Percentiles rank a stretch among this genome's conserved stretches.
Conservation (phyloP, 2,113 vertebrate genomes). For the Leucopternis melanops region DNA sequence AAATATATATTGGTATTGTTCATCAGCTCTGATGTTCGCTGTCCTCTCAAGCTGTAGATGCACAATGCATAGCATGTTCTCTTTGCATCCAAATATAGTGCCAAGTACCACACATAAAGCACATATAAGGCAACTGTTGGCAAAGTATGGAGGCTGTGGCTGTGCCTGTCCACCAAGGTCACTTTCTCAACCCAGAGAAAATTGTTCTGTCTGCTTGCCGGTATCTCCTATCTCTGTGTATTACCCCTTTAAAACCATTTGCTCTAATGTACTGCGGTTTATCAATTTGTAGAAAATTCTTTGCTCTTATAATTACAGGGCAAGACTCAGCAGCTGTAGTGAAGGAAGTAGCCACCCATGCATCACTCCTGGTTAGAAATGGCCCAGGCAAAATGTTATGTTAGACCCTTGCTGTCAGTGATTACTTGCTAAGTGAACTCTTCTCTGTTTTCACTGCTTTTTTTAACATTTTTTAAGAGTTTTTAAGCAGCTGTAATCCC, state of each 20-base stretch:
- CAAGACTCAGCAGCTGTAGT: background rate
- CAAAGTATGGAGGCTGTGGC: background rate
- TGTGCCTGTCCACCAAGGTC: background rate
- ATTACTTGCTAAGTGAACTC: background rate
- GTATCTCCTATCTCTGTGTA: background rate
- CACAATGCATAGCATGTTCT: background rate
- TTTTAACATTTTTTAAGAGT: background rate
- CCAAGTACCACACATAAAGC: no score
- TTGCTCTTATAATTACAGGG: background rate
- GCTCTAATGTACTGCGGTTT: background rate
- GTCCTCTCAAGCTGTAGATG: background rate
- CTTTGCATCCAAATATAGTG: background rate
- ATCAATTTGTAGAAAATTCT: background rate
- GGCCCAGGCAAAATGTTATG: background rate
- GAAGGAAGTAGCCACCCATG: background rate
- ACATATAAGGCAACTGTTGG: background rate
- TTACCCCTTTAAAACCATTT: background rate
- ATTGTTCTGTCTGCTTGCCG: background rate
- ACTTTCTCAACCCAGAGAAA: background rate
- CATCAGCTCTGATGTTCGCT: background rate
- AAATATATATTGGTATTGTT: background rate
- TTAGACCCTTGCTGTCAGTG: background rate
- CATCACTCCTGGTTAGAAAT: background rate
- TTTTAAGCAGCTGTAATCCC: no score
- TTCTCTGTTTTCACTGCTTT: background rate